These are phyloP conservation scores for Theristus sp. DNA, from an alignment of 2,888 invertebrate genomes.

Conservation along the genomic window DNA sequence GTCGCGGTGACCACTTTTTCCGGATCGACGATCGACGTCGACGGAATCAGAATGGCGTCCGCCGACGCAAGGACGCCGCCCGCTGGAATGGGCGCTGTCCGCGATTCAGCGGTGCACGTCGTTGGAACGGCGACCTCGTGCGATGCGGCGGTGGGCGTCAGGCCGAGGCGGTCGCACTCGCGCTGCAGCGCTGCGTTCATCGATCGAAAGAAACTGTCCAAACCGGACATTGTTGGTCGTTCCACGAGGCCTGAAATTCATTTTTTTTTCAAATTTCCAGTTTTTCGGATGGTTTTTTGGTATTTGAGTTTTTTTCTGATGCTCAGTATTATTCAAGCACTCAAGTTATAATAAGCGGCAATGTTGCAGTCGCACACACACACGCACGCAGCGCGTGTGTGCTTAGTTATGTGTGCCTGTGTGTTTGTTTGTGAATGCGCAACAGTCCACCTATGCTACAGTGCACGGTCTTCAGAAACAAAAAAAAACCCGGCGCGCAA, in stretches of 20 bases:
- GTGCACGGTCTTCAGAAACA: no score
- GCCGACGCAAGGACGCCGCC: no score
- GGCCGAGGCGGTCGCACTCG: constrained; percentile 3
- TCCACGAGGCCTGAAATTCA: constrained; percentile 6
- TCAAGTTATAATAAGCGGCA: background rate
- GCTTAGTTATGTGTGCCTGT: no score
- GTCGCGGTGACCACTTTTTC: no score
- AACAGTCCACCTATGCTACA: no score
- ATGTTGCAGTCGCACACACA: no score
- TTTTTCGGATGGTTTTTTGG: background rate
- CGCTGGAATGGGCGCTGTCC: no score
- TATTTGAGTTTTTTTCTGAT: background rate
- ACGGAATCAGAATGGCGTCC: no score
- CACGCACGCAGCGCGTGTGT: no score
- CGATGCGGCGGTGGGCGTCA: background rate
- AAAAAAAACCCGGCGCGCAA: no score
- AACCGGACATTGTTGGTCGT: constrained; percentile 4
- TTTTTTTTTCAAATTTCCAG: background rate
- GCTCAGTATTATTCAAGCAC: background rate
- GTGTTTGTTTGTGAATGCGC: no score
- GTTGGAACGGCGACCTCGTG: background rate
- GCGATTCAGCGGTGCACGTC: background rate
- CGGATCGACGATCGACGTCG: no score
- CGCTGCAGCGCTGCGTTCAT: background rate
- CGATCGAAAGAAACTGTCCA: constrained; percentile 1